Conservation (phyloP, 2,113 vertebrate species). For the Myiagra hebetior region DNA sequence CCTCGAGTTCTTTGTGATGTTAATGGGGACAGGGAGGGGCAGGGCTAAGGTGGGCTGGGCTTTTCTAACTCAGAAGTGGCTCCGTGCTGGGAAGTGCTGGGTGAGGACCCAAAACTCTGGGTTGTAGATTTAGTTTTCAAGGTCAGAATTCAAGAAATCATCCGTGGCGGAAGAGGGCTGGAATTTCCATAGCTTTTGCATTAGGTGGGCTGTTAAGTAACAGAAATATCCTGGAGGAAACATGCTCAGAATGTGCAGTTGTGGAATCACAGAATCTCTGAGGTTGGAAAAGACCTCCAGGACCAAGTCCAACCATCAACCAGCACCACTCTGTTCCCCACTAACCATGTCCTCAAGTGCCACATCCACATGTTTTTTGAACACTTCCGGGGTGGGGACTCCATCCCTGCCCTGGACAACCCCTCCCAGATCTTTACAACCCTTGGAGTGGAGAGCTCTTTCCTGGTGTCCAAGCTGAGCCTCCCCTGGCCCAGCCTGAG, state of each 20-base stretch:
- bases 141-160: background rate
- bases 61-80: background rate
- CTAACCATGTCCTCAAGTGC: background rate
- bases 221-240: background rate
- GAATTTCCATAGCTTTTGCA: background rate
- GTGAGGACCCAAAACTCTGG: background rate
- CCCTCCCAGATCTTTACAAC: accelerated
- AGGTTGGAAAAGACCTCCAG: background rate
- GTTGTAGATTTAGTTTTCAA: background rate
- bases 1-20: background rate
- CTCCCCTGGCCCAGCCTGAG: background rate
- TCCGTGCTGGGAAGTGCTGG: background rate
- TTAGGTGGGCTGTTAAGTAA: background rate
- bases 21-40: background rate
- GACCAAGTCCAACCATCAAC: background rate
- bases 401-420: background rate
- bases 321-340: background rate
- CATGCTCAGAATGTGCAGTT: background rate
- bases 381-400: background rate
- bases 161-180: background rate
- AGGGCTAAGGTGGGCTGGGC: background rate
- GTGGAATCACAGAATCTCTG: background rate
- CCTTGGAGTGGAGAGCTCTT: background rate
- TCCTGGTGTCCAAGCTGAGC: background rate
- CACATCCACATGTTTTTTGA: background rate